phyloP scores from a whole-genome alignment of 1,140 invertebrate genomes.

The Alviniconcha marisindica region DNA sequence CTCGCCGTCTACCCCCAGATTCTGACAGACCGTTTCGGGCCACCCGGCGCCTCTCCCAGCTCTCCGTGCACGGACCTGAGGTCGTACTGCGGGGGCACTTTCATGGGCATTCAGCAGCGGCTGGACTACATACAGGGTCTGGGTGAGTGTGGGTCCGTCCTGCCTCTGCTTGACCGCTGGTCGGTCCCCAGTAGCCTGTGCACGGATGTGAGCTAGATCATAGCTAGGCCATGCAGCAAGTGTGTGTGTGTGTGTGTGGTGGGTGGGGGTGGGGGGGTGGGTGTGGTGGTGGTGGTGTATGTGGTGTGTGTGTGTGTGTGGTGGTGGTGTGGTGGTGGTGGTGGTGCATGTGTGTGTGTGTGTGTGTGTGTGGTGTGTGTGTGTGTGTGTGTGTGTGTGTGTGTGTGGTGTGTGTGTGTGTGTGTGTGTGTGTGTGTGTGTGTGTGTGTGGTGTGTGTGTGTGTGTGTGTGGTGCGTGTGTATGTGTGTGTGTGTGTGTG shows the following conservation, averaged over 20 bases:
- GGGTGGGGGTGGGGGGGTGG: too few relatives aligned
- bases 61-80: slow-evolving; percentile 40
- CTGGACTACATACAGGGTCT: slow-evolving; percentile 53
- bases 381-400: neutral
- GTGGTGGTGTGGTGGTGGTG: too few relatives aligned
- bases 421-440: neutral
- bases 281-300: too few relatives aligned
- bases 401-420: neutral
- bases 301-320: too few relatives aligned
- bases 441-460: neutral
- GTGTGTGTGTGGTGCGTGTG: slow-evolving; percentile 7
- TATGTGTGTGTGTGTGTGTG: neutral
- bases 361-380: neutral
- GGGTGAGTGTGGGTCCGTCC: too few relatives aligned
- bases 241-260: too few relatives aligned
- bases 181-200: too few relatives aligned
- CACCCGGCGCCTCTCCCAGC: neutral
- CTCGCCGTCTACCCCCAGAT: slow-evolving; percentile 30
- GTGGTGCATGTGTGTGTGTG: neutral
- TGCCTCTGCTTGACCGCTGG: too few relatives aligned
- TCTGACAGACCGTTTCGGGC: slow-evolving; percentile 51
- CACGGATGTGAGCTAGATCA: too few relatives aligned
- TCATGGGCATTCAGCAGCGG: slow-evolving; percentile 46
- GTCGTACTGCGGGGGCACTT: slow-evolving; percentile 54
- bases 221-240: too few relatives aligned